Evolutionary conservation across 2,113 vertebrate species (phyloP), one percentile per base, ranked within the genome.

Genomic region (Pterocles gutturalis): DNA sequence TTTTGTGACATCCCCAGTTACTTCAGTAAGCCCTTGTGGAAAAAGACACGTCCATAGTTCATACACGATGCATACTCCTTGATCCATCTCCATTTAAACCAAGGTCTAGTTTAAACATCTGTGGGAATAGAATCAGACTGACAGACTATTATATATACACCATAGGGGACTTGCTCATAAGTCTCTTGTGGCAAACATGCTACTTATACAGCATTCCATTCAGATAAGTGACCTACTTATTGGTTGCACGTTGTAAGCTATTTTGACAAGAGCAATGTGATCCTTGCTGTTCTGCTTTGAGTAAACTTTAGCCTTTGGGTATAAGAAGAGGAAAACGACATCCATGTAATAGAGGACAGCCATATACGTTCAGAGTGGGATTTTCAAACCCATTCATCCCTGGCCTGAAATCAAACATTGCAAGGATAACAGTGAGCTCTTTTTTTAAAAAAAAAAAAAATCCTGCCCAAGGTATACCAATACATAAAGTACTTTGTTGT

Each of bases 141-240:
- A 18, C 83, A 70, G 79, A 80, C 92, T 88, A 73, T 94, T 93
- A 60, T 88, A 60, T 36, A 80, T 34, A 76, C 87, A 84, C 81
- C 79, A 67, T 79, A 73, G 82, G 90, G 78, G 79, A 85, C 93
- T 90, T 1, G 20, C 79, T 95, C 57, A 28, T 77, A 91, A 90
- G 88, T 90, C 88, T 80, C 90, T 83, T 16, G 88, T 92, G 87
- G 60, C 89, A 96, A 94, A 96, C 88, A 95, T 28, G 87, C 71
- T 93, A 48, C 82, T 94, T 94, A 94, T 22, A 70, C 46, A 81
- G 79, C 20, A 73, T 93, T 64, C 67, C 85, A 66, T 92, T 96
- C 93, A 81, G 85, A 94, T 83, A 58, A 81, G 88, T 92, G 95
- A 94, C 96, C 96, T 97, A 96, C 88, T 95, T 91, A 96, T 80